Evolutionary conservation across 2,888 invertebrate species (phyloP), one percentile per base, ranked within the genome.

Genomic region (Tinea trinotella): DNA sequence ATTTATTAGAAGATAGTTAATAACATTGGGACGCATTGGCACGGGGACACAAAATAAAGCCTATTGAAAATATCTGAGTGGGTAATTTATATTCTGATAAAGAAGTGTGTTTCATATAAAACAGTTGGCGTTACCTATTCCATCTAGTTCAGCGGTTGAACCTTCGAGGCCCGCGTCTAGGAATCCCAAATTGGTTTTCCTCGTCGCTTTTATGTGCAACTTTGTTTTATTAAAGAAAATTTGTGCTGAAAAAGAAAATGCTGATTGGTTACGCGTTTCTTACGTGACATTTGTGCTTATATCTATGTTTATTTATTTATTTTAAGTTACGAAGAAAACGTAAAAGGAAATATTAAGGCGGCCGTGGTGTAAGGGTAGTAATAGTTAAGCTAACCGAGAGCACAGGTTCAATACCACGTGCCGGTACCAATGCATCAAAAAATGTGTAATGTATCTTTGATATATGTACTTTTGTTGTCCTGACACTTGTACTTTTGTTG

Each of bases 31-130:
- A n/a, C n/a, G n/a, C n/a, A n/a, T n/a, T n/a, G n/a, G n/a, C n/a
- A n/a, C n/a, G n/a, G 40, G 40, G 48, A 3, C 48, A 48, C 7
- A 48, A 17, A 19, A 18, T 2, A 4, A 3, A 48, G 48, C 3
- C 17, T 15, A 18, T 7, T 7, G n/a, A 10, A 55, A 58, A 59
- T 59, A 59, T 59, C 57, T 60, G 56, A 63, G 59, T 56, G 56
- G 56, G 61, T 60, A 60, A 64, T 65, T 62, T 63, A 65, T 65
- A 65, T 65, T 65, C 63, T 58, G 56, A 54, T 48, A 56, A 56
- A 55, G 52, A 52, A 55, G 52, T 54, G 44, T 30, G 34, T 52
- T 52, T 52, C 52, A 52, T 24, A 50, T 52, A 34, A 52, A 52
- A 52, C 52, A 52, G 52, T 52, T 46, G 18, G 46, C 46, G 46